Evolutionary conservation across 1,140 invertebrate genomes (phyloP), one percentile per base, ranked within the genome.

Genomic region (Leptestheria dahalacensis): DNA sequence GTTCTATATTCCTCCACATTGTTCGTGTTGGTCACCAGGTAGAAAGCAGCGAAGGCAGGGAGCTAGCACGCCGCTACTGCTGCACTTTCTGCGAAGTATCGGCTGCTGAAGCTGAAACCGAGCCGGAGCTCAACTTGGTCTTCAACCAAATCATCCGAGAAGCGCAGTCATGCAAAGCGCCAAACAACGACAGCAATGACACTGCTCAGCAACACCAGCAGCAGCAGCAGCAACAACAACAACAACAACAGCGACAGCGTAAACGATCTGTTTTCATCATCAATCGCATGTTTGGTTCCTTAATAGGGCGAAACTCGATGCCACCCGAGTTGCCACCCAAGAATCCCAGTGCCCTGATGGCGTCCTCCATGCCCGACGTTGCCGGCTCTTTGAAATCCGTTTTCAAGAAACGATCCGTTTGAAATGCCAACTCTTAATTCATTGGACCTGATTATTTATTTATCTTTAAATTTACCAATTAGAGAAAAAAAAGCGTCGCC

Each of bases 31-130:
- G 12, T 18, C 70, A 69, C 2, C 74, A 84, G 82, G 82, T 86
- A 12, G 77, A 79, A 53, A 80, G 81, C 65, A 75, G 77, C 20
- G 84, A 86, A 69, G 72, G 71, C 3, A 67, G 68, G 56, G 65
- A 71, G 63, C 51, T 70, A 24, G 68, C 71, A 4, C 57, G 67
- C 6, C 67, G 70, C 57, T 67, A 67, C 51, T 69, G 68, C 3
- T 71, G 70, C 48, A 67, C 68, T 25, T 72, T 71, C 64, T 69
- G 66, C 50, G 71, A 72, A 63, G 72, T 73, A 52, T 71, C 71
- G 9, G 70, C 71, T 10, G 71, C 71, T 3, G 71, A 72, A 26
- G 65, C 62, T 48, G 64, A 64, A 11, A 62, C 61, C n/a, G 63
- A 65, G 55, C 58, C 58, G 21, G 48, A 50, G 29, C 23, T 60